These are phyloP conservation scores for Turritopsis rubra DNA, from an alignment of 30 jellyfish, hydroid and myxozoan species.

Conservation along the genomic window DNA sequence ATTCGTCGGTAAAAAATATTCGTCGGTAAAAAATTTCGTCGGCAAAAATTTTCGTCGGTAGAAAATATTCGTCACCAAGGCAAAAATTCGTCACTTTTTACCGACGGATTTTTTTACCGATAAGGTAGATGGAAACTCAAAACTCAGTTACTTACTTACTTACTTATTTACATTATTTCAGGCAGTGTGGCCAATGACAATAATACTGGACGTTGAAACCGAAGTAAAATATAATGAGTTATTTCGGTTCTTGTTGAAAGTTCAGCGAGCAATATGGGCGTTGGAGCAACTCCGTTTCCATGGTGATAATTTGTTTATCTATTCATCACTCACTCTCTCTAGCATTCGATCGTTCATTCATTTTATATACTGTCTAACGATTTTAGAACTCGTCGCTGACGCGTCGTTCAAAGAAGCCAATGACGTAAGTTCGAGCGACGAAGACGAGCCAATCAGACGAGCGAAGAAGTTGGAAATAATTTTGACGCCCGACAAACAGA, in stretches of 20 bases:
- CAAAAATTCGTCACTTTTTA: no score
- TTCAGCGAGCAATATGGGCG: slow-evolving; percentile 77
- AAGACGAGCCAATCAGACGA: slow-evolving; percentile 19
- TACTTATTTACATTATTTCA: background rate
- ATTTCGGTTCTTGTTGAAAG: slow-evolving; percentile 62
- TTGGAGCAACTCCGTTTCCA: slow-evolving; percentile 56
- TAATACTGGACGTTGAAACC: slow-evolving; percentile 50
- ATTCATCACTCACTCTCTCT: background rate
- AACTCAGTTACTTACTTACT: background rate
- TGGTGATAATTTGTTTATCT: slow-evolving; percentile 9
- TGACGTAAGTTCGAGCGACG: slow-evolving; percentile 2
- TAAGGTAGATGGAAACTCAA: no score
- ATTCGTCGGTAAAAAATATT: no score
- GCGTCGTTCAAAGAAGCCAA: background rate
- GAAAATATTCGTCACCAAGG: no score
- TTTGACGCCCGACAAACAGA: slow-evolving; percentile 17
- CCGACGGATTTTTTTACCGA: no score
- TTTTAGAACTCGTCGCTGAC: background rate
- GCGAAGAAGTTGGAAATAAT: slow-evolving; percentile 3
- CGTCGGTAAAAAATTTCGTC: no score
- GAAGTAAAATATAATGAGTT: slow-evolving; percentile 59
- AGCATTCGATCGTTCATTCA: background rate
- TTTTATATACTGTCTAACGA: background rate
- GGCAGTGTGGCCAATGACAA: slow-evolving; percentile 72
- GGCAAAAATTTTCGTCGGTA: no score